These are phyloP conservation scores for Hiodon alosoides DNA, from an alignment of 2,113 vertebrate genomes.

Conservation along the genomic window DNA sequence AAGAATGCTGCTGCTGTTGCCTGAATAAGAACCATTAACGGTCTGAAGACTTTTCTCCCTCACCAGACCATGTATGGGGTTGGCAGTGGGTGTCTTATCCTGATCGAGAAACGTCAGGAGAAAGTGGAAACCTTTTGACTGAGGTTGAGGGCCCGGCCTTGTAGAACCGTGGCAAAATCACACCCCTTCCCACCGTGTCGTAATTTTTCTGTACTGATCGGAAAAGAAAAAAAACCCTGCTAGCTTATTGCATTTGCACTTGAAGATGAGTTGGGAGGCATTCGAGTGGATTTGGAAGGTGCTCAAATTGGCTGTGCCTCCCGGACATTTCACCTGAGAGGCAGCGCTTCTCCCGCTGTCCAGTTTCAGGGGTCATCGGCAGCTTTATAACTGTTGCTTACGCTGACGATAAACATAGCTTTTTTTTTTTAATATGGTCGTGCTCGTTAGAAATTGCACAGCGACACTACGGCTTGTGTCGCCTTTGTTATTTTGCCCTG, in stretches of 20 bases:
- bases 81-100: background rate
- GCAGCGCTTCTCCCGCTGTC: too few species aligned
- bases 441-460: too few species aligned
- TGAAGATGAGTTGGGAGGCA: constrained; percentile 32
- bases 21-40: constrained; percentile 41
- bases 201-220: constrained; percentile 36
- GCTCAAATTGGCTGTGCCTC: constrained; percentile 36
- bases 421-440: too few species aligned
- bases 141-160: too few species aligned
- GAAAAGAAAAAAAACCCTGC: constrained; percentile 55
- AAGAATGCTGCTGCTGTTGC: constrained; percentile 42
- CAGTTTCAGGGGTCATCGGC: too few species aligned
- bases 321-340: constrained; percentile 18
- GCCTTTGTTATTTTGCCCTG: too few species aligned
- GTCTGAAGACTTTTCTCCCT: constrained; percentile 34
- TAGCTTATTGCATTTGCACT: constrained; percentile 65
- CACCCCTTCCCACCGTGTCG: background rate
- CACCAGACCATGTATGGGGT: constrained; percentile 31
- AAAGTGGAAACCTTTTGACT: too few species aligned
- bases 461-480: too few species aligned
- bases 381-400: too few species aligned
- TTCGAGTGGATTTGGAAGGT: constrained; percentile 17
- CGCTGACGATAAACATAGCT: too few species aligned
- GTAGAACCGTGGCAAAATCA: too few species aligned
- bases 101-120: too few species aligned